Evolutionary conservation across 2,113 vertebrate genomes (phyloP), one percentile per base, ranked within the genome.

Genomic region (Noturus placidus): DNA sequence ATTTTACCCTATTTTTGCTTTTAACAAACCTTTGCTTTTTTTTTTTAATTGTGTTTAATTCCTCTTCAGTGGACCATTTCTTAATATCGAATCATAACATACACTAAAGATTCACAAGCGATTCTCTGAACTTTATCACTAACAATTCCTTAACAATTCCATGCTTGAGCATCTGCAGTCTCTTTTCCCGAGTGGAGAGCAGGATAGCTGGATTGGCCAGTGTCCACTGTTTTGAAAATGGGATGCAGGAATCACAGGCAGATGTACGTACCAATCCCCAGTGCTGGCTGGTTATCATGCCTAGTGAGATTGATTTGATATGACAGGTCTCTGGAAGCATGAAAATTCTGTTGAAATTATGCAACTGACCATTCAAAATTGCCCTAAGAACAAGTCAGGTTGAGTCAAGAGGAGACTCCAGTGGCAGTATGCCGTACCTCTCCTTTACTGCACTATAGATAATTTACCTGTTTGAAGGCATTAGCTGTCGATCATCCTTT

Each of bases 341-440:
- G 74, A 85, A 72, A 78, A 86, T 59, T 3, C 25, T 78, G 79
- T 22, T 25, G 42, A 83, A 81, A 86, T 88, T 74, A 86, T 86
- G 87, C 63, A 67, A 42, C 52, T 86, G 80, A 30, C 65, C 67
- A 72, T 86, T 88, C 38, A 82, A 86, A 82, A 10, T 17, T 65
- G 79, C 78, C 61, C 77, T 89, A 76, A 87, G 83, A 86, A 56
- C 50, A 70, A 77, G 77, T 38, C 56, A 27, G 46, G 30, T 50
- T 77, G 30, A n/a, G 65, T 63, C 59, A 10, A 14, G 56, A n/a
- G 15, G 42, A 42, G n/a, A 70, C 13, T 78, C 57, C 20, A 54
- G 0, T 33, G 72, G 25, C 35, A 30, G 11, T 19, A 20, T 46
- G 70, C 72, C 3, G 35, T 46, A 20, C n/a, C 38, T 14, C 56